These are phyloP conservation scores for Netelia melanura DNA, from an alignment of 2,888 invertebrate species.

Conservation along the genomic window DNA sequence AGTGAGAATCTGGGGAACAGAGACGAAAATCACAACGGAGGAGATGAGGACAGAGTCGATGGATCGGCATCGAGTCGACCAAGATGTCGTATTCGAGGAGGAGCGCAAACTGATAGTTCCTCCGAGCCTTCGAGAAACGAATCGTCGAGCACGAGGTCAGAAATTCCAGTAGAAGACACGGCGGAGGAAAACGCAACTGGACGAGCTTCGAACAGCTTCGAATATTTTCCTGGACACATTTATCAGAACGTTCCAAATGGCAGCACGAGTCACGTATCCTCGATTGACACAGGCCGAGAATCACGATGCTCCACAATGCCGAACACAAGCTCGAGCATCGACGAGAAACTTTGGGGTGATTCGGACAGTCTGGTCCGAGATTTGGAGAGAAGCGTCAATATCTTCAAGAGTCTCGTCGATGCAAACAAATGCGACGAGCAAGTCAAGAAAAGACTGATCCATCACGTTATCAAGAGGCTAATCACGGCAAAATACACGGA, in stretches of 20 bases:
- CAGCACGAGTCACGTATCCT: slow-evolving; percentile 79
- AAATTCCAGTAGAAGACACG: slow-evolving; percentile 42
- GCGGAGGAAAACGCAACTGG: slow-evolving; percentile 83
- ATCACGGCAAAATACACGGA: slow-evolving; percentile 87
- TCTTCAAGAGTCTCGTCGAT: slow-evolving; percentile 87
- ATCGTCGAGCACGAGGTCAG: slow-evolving; percentile 65
- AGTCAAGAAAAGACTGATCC: slow-evolving; percentile 88
- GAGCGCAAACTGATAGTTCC: slow-evolving; percentile 78
- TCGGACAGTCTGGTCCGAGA: slow-evolving; percentile 86
- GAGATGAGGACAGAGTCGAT: slow-evolving; percentile 65
- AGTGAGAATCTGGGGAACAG: background rate
- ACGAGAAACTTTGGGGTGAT: slow-evolving; percentile 83
- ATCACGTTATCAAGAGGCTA: slow-evolving; percentile 88
- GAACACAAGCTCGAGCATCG: slow-evolving; percentile 83
- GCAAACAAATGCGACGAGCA: slow-evolving; percentile 87
- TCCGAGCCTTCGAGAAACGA: slow-evolving; percentile 76
- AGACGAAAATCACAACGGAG: slow-evolving; percentile 2
- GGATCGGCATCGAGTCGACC: slow-evolving; percentile 66
- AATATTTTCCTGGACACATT: slow-evolving; percentile 87
- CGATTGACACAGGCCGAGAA: slow-evolving; percentile 80
- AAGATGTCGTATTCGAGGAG: slow-evolving; percentile 75
- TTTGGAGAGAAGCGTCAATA: slow-evolving; percentile 87
- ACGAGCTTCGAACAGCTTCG: slow-evolving; percentile 89
- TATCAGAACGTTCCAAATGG: slow-evolving; percentile 86
- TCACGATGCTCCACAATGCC: slow-evolving; percentile 80